Base-by-base conservation (phyloP, 1,140 invertebrate genomes). In the Thereuonema tuberculata region DNA sequence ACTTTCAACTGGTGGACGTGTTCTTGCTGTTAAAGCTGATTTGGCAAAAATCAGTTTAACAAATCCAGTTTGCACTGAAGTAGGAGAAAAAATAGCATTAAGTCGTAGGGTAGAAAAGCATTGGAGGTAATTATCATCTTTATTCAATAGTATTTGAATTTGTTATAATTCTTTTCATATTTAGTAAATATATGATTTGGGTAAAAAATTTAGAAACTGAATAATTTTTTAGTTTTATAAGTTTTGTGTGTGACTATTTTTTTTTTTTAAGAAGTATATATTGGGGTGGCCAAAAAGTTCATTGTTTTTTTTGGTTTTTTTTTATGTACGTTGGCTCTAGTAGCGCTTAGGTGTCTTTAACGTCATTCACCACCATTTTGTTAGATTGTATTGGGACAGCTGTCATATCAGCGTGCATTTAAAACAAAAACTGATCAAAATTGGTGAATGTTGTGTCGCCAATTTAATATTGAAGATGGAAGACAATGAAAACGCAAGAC, bases 41-140 rank as follows among this genome's bases (percentile, higher is more conserved):
- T 85, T 98, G 72, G 95, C 95, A 2, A 99, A 99, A 74, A 97
- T 99, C 61, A 85, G 87, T 46, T 79, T 99, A 25, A 97, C 92
- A 17, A 94, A 88, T 75, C 97, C 97, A 1, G 97, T 99, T 0
- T 99, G 97, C 72, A 99, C 96, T 26, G 96, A 98, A 76, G 84
- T 97, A 62, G 92, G 91, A 58, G 96, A 99, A 72, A 99, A 99
- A 73, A 98, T 99, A 69, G 96, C 97, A 12, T 80, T 99, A 1
- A 97, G 93, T 72, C 82, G 97, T 70, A 82, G 95, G 76, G 92
- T 99, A 47, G 97, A 99, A 66, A 98, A 98, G 72, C 95, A 99
- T 81, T 99, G 97, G 96, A 86, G 96, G 86, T 89, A 74, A 77
- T 64, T 60, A 5, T 55, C 58, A 2, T 9, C 27, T 12, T 9